Percentiles rank a stretch among this genome's conserved stretches.
phyloP scores from a whole-genome alignment of 2,113 vertebrate genomes.

The Megalops atlanticus region DNA sequence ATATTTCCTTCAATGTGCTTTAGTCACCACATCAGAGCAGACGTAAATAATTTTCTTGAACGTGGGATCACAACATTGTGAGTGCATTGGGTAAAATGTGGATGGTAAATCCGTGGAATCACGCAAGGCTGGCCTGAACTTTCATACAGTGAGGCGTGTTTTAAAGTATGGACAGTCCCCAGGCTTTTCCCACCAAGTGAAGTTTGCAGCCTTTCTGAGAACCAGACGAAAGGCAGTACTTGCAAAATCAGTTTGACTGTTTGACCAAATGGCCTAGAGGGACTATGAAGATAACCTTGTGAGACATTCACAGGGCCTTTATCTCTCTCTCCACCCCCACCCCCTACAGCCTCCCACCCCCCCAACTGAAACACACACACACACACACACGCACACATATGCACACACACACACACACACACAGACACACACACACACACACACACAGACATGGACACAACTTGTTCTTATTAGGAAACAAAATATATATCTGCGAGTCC shows the following conservation, averaged over 20 bases:
- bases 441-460: too few species aligned
- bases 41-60: neutral
- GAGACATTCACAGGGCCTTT: neutral
- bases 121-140: neutral
- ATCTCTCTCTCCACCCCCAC: neutral
- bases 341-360: neutral
- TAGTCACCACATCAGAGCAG: neutral
- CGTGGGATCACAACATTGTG: neutral
- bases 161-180: neutral
- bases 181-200: neutral
- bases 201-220: neutral
- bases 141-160: neutral
- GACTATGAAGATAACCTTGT: neutral
- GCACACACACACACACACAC: neutral
- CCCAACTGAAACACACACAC: neutral
- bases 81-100: neutral
- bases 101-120: neutral
- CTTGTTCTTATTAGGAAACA: too few species aligned
- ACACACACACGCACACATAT: neutral
- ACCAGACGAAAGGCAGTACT: neutral
- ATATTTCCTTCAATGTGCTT: neutral
- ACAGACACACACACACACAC: neutral
- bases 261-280: neutral
- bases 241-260: neutral
- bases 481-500: constrained; percentile 1